Conservation (phyloP, 2,797 vertebrate species). For the Nasua narica region DNA sequence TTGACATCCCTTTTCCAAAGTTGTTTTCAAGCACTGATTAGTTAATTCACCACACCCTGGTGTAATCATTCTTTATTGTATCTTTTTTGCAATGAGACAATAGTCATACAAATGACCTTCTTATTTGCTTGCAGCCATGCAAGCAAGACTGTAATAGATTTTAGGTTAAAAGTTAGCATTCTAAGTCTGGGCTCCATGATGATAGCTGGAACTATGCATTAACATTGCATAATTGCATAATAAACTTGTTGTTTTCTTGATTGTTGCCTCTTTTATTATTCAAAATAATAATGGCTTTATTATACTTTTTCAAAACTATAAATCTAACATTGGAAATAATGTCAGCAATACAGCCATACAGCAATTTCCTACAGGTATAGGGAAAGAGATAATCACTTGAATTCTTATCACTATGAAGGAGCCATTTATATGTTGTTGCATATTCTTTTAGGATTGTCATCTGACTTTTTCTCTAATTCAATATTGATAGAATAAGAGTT, state of each 20-base stretch:
- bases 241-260: neutral
- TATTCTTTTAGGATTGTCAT: neutral
- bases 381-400: neutral
- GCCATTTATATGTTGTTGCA: neutral
- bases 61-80: conserved; percentile 10
- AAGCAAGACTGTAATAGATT: neutral
- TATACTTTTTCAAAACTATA: neutral
- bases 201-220: neutral
- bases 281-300: neutral
- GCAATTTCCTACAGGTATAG: neutral
- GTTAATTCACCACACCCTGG: neutral
- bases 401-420: neutral
- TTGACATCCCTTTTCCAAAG: conserved; percentile 25
- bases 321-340: neutral
- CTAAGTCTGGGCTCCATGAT: neutral
- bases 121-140: conserved; percentile 22
- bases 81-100: conserved; percentile 2
- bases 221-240: neutral
- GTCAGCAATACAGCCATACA: neutral
- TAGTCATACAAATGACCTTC: neutral
- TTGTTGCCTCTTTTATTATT: neutral
- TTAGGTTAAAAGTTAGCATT: neutral
- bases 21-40: conserved; percentile 28
- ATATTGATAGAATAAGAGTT: neutral
- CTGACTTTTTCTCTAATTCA: neutral